Base-by-base conservation (phyloP, 2,888 invertebrate genomes). In the Tiphia femorata region DNA sequence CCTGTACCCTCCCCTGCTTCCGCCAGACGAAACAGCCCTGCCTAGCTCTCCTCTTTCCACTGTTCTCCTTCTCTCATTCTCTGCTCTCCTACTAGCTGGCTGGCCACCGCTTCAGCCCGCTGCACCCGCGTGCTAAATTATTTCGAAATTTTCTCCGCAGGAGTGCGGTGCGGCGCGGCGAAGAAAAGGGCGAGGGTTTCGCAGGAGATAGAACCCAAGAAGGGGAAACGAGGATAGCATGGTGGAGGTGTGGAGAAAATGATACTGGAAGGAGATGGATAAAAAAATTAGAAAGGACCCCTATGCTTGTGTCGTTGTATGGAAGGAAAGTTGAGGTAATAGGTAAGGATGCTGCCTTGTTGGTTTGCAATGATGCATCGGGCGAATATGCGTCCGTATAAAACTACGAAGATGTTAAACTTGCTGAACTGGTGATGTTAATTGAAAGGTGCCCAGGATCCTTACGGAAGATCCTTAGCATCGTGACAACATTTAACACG, bases 91-190 rank as follows among this genome's bases (percentile, higher is more conserved):
- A 4, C 10, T 27, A 10, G n/a, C n/a, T n/a, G n/a, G n/a, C n/a
- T n/a, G n/a, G n/a, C n/a, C n/a, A n/a, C 43, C 3, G 10, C 41
- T 8, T n/a, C 44, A 20, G 1, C 3, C 20, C 42, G 54, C 10
- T 41, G 38, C 48, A 37, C 29, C 40, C 42, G 41, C 43, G 29
- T 47, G 20, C 48, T 59, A 58, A 67, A 58, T 60, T 62, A 44
- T 50, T 47, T 41, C 44, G 50, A 46, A 52, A 56, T 52, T 53
- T 55, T 35, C 41, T n/a, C 25, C 49, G 50, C 64, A 54, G n/a
- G n/a, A 47, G 51, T 43, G 50, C 53, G 52, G n/a, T 46, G 38
- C 53, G 38, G 21, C 17, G 21, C 35, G 17, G 17, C 25, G 29
- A 50, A 37, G 25, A 48, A 44, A 5, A n/a, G 14, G 8, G 30